Percentiles rank a stretch among this genome's conserved stretches.
Conservation (phyloP, 2,797 vertebrate genomes). For the Pangasius krempfi region DNA sequence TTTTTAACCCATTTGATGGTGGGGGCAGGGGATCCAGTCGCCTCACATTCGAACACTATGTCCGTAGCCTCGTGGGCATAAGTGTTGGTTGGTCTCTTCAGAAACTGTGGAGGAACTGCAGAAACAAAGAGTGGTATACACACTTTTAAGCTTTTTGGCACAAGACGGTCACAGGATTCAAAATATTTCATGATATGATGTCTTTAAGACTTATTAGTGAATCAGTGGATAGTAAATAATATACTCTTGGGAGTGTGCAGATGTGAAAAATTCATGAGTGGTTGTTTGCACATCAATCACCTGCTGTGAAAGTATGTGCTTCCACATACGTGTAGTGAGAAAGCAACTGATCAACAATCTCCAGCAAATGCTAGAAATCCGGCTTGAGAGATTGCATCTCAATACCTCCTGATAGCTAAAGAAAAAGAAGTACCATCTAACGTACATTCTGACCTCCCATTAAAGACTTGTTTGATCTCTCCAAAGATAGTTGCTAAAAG, state of each 20-base stretch:
- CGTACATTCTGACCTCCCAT: conserved; percentile 54
- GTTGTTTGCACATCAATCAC: neutral
- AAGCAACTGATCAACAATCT: neutral
- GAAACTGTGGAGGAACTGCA: conserved; percentile 85
- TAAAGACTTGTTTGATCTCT: conserved; percentile 75
- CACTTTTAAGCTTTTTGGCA: neutral
- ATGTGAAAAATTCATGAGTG: too few relatives aligned
- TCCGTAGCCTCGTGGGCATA: conserved; percentile 96
- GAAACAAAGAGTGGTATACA: conserved; percentile 13
- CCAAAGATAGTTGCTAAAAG: conserved; percentile 60
- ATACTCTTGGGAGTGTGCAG: neutral
- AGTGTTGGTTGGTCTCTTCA: conserved; percentile 84
- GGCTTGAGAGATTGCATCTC: neutral
- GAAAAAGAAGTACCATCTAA: conserved; percentile 31
- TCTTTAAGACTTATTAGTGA: neutral
- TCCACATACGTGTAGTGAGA: too few relatives aligned
- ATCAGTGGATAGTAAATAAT: too few relatives aligned
- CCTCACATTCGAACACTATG: conserved; percentile 93
- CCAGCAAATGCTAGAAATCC: neutral
- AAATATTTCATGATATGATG: too few relatives aligned
- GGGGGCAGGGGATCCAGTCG: conserved; percentile 87
- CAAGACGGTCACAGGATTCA: too few relatives aligned
- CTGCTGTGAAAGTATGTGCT: neutral
- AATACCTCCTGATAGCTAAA: neutral
- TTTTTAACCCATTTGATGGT: conserved; percentile 98